Evolutionary conservation across 2,113 vertebrate species (phyloP), one percentile per base, ranked within the genome.

Genomic region (Leptodactylus fuscus): DNA sequence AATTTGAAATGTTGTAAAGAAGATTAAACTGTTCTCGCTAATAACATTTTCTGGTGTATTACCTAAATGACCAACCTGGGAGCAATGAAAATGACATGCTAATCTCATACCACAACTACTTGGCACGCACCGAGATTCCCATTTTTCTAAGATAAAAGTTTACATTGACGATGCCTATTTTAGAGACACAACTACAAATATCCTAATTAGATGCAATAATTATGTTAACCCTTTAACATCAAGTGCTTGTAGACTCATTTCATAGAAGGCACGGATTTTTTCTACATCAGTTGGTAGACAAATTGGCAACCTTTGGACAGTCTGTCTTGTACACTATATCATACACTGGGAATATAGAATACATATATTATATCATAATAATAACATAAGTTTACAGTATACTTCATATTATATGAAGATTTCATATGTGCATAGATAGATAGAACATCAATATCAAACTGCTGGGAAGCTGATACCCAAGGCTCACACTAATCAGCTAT

Each of bases 11-110:
- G 44, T 22, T 75, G 55, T 78, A 77, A 85, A 85, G 53, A 67
- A 48, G 76, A 62, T 69, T 78, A 78, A 85, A 78, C 58, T 60
- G 32, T 32, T 78, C 32, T 71, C 49, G 49, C 71, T 85, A 65
- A 76, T 78, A 78, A 85, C 41, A 51, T 69, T 85, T 85, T 85
- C 74, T 85, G 41, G 29, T 41, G 18, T 78, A 78, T 85, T 85
- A 78, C 74, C 51, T 78, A 77, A 78, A 85, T 85, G 83, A 85
- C 32, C 83, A 41, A 38, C 83, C 58, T 69, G 83, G 83, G 83
- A 69, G 38, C 76, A 78, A 53, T 85, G 58, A 67, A 85, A 62
- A 77, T 69, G 58, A 85, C 83, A 85, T 67, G 58, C 29, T 85
- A 78, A 85, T 69, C 60, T 80, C 53, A 41, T 18, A 44, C 53